Base-by-base conservation (phyloP, 2,888 invertebrate genomes). In the Drosophila infuscata region DNA sequence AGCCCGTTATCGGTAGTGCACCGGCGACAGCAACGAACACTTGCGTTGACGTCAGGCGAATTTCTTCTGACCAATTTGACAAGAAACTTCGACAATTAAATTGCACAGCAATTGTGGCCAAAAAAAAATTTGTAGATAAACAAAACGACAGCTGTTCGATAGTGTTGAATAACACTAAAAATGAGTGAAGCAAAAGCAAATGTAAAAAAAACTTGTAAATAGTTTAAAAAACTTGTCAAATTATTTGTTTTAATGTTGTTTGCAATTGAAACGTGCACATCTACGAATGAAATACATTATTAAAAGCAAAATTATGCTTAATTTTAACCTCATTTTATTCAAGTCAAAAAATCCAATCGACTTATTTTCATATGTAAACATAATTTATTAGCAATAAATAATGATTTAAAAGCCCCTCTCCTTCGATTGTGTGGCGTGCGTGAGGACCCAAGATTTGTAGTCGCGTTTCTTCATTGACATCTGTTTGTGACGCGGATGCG, bases 401-500 rank as follows among this genome's bases (percentile, higher is more conserved):
- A 30, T 41, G 17, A 51, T 46, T 49, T 69, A 72, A 38, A 81
- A 93, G n/a, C 92, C 91, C 57, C 93, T 87, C 36, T 92, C 76
- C 79, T 93, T 93, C 1, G 93, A 95, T 92, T 96, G 96, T 29
- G 95, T 96, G 5, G 96, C 97, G 92, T 96, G 96, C 1, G 97
- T 95, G 68, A 97, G 90, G 68, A 96, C 95, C 95, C 96, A 96
- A 25, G 95, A 96, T 82, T 96, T 96, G 75, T 95, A 94, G 15
- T 95, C 95, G 77, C 95, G 94, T 68, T 95, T 94, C 68, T 95
- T 94, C 94, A 96, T 95, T 20, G 95, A 93, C 95, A 96, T 96
- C 93, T 97, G 97, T 90, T 98, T 98, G 91, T 98, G 98, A 43
- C 97, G 94, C 30, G 96, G 96, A 90, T 95, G 95, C 35, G 95